These are phyloP conservation scores for Mercenaria mercenaria DNA, from an alignment of 1,140 invertebrate species.

Conservation along the genomic window DNA sequence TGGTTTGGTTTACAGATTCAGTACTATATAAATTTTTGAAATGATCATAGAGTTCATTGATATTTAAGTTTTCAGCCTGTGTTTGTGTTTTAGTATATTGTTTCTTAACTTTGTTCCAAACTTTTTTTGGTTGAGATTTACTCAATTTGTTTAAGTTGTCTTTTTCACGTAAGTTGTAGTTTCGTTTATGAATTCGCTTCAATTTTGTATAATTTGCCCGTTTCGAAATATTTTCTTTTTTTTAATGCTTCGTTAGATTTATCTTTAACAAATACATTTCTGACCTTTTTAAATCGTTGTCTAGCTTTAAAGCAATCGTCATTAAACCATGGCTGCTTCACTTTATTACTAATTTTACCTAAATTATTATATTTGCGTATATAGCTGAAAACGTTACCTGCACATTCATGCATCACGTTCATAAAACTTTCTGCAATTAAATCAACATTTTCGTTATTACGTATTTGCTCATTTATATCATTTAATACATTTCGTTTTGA, in stretches of 20 bases:
- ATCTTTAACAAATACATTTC: not conserved
- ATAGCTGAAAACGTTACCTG: not conserved
- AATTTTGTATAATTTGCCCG: not conserved
- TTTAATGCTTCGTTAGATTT: not conserved
- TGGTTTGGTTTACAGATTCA: not conserved
- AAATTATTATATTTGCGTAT: not conserved
- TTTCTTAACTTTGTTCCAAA: not conserved
- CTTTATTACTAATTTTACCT: not conserved
- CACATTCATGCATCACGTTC: not conserved
- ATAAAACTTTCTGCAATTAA: not conserved
- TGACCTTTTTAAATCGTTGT: not conserved
- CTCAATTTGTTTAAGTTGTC: not conserved
- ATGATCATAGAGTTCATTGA: constrained; percentile 3
- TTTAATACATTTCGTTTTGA: not conserved
- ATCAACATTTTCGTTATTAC: not conserved
- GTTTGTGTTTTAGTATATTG: not conserved
- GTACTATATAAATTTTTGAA: constrained; percentile 1
- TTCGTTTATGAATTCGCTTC: not conserved
- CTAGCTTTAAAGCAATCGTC: not conserved
- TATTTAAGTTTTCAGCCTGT: not conserved
- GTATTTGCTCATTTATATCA: not conserved
- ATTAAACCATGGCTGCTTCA: not conserved
- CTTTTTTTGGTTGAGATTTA: not conserved
- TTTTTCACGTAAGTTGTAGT: not conserved
- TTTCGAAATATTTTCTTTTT: not conserved